Percentiles rank a stretch among this genome's conserved stretches.
These are phyloP conservation scores for Poicephalus gulielmi DNA, from an alignment of 2,113 vertebrate genomes.

Conservation along the genomic window DNA sequence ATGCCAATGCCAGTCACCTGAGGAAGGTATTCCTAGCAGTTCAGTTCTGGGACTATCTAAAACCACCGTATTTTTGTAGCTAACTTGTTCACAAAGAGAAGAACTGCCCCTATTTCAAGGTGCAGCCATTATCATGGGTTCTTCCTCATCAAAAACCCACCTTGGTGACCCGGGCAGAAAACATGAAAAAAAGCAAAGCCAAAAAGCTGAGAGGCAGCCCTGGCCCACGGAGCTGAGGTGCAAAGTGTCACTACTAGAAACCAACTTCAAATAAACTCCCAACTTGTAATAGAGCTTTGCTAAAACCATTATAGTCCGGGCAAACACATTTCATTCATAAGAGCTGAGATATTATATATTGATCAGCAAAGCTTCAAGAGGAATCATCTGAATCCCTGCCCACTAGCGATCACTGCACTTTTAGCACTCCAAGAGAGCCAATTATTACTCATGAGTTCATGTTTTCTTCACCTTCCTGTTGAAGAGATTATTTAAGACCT, in stretches of 20 bases:
- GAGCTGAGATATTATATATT: not conserved
- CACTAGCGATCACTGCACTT: not conserved
- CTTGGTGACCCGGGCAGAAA: not conserved
- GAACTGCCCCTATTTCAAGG: not conserved
- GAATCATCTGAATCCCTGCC: not conserved
- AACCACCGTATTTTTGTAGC: not conserved
- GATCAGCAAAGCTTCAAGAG: slow-evolving; percentile 6
- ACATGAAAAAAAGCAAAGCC: not conserved
- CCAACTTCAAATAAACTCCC: not conserved
- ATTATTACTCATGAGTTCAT: slow-evolving; percentile 56
- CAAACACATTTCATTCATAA: not conserved
- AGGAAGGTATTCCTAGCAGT: not conserved
- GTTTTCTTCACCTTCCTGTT: slow-evolving; percentile 67
- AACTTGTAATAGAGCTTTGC: not conserved
- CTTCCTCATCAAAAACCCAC: not conserved
- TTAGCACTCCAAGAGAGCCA: slow-evolving; percentile 24
- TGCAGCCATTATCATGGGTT: fast-evolving
- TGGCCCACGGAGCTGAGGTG: not conserved
- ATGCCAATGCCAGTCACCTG: fast-evolving
- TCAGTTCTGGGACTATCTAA: not conserved
- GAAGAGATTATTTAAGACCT: slow-evolving; percentile 61
- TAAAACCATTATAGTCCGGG: not conserved
- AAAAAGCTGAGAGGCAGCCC: not conserved
- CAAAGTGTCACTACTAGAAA: not conserved
- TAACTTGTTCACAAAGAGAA: fast-evolving